phyloP scores from a whole-genome alignment of 1,140 invertebrate species.

The Lasaia peninsularis region DNA sequence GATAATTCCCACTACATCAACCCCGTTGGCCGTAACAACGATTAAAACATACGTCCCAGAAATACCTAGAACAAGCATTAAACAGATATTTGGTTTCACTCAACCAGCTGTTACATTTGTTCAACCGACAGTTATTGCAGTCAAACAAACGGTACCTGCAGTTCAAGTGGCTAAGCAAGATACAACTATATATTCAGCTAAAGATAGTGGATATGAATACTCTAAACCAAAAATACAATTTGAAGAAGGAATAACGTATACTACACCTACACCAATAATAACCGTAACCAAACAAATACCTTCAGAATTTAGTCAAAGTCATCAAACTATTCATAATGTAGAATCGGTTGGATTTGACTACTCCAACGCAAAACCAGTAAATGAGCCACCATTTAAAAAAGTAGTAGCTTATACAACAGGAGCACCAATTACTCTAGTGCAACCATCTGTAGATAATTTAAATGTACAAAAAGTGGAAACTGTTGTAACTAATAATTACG shows the following conservation, averaged over 20 bases:
- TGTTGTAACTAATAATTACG: slow-evolving; percentile 40
- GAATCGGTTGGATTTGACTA: slow-evolving; percentile 45
- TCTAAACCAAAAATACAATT: slow-evolving; percentile 65
- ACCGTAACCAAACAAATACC: slow-evolving; percentile 51
- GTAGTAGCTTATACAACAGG: slow-evolving; percentile 75
- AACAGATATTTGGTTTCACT: slow-evolving; percentile 64
- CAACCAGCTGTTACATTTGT: slow-evolving; percentile 63
- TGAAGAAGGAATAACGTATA: slow-evolving; percentile 54
- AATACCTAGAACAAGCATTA: slow-evolving; percentile 56
- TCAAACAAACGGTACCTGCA: slow-evolving; percentile 28
- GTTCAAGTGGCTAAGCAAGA: neutral
- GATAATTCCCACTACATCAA: slow-evolving; percentile 57
- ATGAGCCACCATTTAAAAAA: slow-evolving; percentile 69
- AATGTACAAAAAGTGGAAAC: slow-evolving; percentile 58
- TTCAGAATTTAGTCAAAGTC: slow-evolving; percentile 46
- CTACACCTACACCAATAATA: slow-evolving; percentile 42
- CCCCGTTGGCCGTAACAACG: slow-evolving; percentile 54
- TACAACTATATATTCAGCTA: slow-evolving; percentile 22
- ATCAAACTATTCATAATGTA: slow-evolving; percentile 52
- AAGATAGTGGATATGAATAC: slow-evolving; percentile 60
- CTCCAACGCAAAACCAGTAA: slow-evolving; percentile 46
- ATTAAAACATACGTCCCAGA: slow-evolving; percentile 61
- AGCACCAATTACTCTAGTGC: slow-evolving; percentile 37
- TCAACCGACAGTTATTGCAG: slow-evolving; percentile 51
- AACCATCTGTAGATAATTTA: slow-evolving; percentile 44